These are phyloP conservation scores for Drosophila bocqueti DNA, from an alignment of 1,140 invertebrate genomes.

Conservation along the genomic window DNA sequence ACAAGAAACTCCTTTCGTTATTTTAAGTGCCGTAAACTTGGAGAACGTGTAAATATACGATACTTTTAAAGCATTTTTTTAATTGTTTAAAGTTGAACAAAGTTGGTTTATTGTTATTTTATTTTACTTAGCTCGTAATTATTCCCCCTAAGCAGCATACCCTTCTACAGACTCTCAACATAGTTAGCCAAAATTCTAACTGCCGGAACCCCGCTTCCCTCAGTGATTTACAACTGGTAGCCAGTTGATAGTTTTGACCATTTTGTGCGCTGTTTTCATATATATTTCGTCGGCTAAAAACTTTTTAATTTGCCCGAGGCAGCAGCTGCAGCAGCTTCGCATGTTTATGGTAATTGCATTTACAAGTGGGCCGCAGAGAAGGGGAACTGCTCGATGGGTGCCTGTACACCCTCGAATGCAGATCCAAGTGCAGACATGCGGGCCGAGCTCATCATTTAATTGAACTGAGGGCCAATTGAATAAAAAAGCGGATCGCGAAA, in stretches of 20 bases:
- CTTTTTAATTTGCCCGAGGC: slow-evolving; percentile 67
- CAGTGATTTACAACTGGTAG: slow-evolving; percentile 2
- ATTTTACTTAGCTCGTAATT: neutral
- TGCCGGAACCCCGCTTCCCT: slow-evolving; percentile 3
- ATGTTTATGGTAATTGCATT: slow-evolving; percentile 75
- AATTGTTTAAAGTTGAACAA: neutral
- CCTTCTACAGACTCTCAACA: neutral
- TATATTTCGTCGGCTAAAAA: slow-evolving; percentile 48
- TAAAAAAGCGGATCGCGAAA: slow-evolving; percentile 8
- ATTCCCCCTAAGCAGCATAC: neutral
- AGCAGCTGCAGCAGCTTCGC: slow-evolving; percentile 62
- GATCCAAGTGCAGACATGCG: slow-evolving; percentile 37
- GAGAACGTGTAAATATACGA: too few species aligned
- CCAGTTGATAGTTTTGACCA: slow-evolving; percentile 54
- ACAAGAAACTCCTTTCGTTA: neutral
- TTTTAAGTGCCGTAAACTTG: too few species aligned
- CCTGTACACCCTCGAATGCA: slow-evolving; percentile 7
- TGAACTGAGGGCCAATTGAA: slow-evolving; percentile 29
- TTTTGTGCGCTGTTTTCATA: slow-evolving; percentile 59
- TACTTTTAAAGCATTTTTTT: neutral
- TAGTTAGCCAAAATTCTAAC: slow-evolving; percentile 4
- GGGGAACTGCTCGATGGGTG: slow-evolving; percentile 16
- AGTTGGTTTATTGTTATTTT: neutral
- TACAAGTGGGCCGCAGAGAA: slow-evolving; percentile 21
- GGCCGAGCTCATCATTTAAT: slow-evolving; percentile 38